A percentile compares a stretch with the other conserved stretches of the same genome.
These are phyloP conservation scores for Chironomus tepperi DNA, from an alignment of 1,140 invertebrate species.

Conservation along the genomic window DNA sequence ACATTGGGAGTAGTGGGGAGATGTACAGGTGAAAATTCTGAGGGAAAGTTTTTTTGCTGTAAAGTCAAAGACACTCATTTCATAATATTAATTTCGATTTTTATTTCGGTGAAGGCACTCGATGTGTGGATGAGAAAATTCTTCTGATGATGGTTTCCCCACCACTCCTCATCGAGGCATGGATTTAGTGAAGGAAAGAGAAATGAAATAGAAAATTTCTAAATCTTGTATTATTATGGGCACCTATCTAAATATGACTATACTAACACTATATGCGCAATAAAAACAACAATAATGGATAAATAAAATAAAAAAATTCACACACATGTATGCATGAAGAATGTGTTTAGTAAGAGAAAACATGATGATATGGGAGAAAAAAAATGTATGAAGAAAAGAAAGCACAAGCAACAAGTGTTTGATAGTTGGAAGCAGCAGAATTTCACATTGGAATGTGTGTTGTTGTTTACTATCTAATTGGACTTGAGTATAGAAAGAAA, in stretches of 20 bases:
- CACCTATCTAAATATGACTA: slow-evolving; percentile 20
- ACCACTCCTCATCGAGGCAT: not conserved
- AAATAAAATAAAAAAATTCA: not conserved
- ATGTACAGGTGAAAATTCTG: slow-evolving; percentile 10
- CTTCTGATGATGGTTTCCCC: not conserved
- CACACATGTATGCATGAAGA: not conserved
- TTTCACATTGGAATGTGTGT: slow-evolving; percentile 19
- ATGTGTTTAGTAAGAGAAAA: not conserved
- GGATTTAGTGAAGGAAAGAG: not conserved
- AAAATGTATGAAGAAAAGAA: not conserved
- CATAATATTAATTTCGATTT: slow-evolving; percentile 3
- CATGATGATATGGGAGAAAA: not conserved
- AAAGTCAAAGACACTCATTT: slow-evolving; percentile 11
- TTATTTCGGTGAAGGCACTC: not conserved
- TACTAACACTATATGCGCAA: too few species aligned
- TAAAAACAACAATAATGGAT: too few species aligned
- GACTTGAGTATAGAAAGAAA: slow-evolving; percentile 15
- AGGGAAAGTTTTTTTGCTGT: slow-evolving; percentile 6
- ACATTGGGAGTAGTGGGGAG: not conserved
- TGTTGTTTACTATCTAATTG: slow-evolving; percentile 22
- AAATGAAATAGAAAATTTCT: slow-evolving; percentile 10
- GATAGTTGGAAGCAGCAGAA: not conserved
- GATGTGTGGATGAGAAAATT: not conserved
- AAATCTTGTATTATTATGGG: slow-evolving; percentile 17
- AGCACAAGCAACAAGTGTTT: slow-evolving; percentile 22